These are phyloP conservation scores for Cydia strobilella DNA, from an alignment of 1,140 invertebrate species.

Conservation along the genomic window DNA sequence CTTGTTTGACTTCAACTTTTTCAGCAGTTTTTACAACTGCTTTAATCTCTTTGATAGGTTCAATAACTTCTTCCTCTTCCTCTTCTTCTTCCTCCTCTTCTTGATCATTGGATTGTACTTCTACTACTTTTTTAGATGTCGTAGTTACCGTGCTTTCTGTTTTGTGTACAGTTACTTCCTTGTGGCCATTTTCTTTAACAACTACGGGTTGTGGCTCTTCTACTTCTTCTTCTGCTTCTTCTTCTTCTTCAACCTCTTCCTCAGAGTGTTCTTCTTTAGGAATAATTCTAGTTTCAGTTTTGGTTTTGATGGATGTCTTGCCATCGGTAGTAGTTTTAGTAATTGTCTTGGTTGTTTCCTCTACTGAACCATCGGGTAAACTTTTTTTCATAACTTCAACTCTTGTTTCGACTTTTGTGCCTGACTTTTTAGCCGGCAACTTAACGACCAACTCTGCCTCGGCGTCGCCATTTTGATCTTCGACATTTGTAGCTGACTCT, in stretches of 20 bases:
- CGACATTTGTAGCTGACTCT: slow-evolving; percentile 41
- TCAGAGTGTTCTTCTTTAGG: slow-evolving; percentile 55
- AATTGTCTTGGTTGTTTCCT: slow-evolving; percentile 71
- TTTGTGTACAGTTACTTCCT: slow-evolving; percentile 41
- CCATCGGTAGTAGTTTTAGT: slow-evolving; percentile 72
- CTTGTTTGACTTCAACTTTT: slow-evolving; percentile 44
- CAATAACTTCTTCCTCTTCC: slow-evolving; percentile 41
- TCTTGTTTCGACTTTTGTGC: slow-evolving; percentile 69
- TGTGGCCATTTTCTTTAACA: slow-evolving; percentile 42
- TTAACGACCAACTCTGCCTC: slow-evolving; percentile 66
- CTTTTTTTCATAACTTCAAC: slow-evolving; percentile 70
- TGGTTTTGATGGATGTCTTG: slow-evolving; percentile 66
- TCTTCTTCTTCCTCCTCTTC: slow-evolving; percentile 42
- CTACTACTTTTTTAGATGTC: slow-evolving; percentile 48
- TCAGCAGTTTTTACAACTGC: slow-evolving; percentile 36
- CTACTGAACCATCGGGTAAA: slow-evolving; percentile 66
- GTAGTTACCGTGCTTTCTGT: slow-evolving; percentile 48
- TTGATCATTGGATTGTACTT: slow-evolving; percentile 43
- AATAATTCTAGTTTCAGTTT: slow-evolving; percentile 66
- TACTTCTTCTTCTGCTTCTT: slow-evolving; percentile 52
- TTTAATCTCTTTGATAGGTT: slow-evolving; percentile 37
- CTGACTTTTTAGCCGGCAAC: slow-evolving; percentile 66
- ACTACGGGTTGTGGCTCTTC: slow-evolving; percentile 36
- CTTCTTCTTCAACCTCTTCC: slow-evolving; percentile 48
- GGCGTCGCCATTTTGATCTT: slow-evolving; percentile 40